Conservation (phyloP, 2,113 vertebrate species). For the Pristiophorus japonicus region DNA sequence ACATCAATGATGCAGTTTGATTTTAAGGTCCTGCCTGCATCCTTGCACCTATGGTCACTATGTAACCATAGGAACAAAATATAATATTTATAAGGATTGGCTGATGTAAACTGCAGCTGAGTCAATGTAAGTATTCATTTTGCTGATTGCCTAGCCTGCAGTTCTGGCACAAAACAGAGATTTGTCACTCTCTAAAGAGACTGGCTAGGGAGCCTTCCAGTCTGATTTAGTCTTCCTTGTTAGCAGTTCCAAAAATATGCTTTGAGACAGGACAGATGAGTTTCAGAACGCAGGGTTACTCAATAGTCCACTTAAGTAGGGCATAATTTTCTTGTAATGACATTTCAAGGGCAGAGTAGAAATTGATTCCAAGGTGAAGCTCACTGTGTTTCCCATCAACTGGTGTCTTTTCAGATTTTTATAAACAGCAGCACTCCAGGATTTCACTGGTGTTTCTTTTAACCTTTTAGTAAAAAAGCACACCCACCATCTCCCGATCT, state of each 20-base stretch:
- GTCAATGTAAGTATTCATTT: not conserved
- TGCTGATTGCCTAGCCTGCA: slow-evolving; percentile 2
- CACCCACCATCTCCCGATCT: not conserved
- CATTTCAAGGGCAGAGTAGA: slow-evolving; percentile 24
- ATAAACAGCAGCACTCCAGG: not conserved
- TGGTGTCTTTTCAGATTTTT: not conserved
- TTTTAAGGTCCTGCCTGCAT: not conserved
- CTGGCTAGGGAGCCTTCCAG: not conserved
- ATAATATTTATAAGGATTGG: slow-evolving; percentile 23
- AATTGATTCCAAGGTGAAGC: slow-evolving; percentile 33
- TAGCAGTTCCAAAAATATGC: not conserved
- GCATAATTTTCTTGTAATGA: slow-evolving; percentile 24
- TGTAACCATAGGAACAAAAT: not conserved
- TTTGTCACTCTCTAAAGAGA: slow-evolving; percentile 29
- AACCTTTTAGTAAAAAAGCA: not conserved
- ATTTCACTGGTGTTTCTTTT: not conserved
- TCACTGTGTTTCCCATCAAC: slow-evolving; percentile 13
- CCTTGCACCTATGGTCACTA: not conserved
- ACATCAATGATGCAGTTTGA: not conserved
- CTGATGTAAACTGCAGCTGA: slow-evolving; percentile 16
- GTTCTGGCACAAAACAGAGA: not conserved
- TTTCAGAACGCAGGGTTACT: not conserved
- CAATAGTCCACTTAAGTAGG: not conserved
- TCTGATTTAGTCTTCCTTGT: not conserved
- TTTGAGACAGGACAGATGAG: slow-evolving; percentile 8